Evolutionary conservation across 2,113 vertebrate species (phyloP).

Genomic region (Cervus canadensis): DNA sequence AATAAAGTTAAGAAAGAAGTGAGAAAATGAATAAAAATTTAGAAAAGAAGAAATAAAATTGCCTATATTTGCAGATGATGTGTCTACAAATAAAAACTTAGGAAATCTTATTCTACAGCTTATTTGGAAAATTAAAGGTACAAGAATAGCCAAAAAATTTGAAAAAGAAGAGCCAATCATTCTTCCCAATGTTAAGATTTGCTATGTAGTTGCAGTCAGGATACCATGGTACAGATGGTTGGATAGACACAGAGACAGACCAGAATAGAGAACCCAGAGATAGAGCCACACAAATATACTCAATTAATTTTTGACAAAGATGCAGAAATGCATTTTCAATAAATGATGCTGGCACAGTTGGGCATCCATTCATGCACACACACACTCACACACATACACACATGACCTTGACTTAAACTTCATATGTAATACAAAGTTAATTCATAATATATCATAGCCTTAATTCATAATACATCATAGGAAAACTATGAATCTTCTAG

Average conservation of each 20-base stretch:
- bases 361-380: background rate
- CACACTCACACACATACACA: background rate
- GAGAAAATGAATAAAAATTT: background rate
- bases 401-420: background rate
- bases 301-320: background rate
- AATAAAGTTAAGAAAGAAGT: background rate
- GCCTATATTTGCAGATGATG: background rate
- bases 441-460: background rate
- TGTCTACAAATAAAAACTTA: background rate
- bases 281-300: background rate
- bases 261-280: background rate
- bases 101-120: background rate
- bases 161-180: background rate
- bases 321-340: background rate
- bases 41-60: background rate
- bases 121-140: background rate
- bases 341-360: background rate
- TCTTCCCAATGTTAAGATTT: background rate
- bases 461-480: background rate
- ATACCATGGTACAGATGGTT: background rate
- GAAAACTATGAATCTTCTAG: background rate
- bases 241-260: background rate
- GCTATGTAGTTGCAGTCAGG: background rate
- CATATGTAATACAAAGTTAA: background rate
- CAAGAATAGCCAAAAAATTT: background rate